phyloP scores from a whole-genome alignment of 2,888 invertebrate genomes.

The Zaprionus lineosus region DNA sequence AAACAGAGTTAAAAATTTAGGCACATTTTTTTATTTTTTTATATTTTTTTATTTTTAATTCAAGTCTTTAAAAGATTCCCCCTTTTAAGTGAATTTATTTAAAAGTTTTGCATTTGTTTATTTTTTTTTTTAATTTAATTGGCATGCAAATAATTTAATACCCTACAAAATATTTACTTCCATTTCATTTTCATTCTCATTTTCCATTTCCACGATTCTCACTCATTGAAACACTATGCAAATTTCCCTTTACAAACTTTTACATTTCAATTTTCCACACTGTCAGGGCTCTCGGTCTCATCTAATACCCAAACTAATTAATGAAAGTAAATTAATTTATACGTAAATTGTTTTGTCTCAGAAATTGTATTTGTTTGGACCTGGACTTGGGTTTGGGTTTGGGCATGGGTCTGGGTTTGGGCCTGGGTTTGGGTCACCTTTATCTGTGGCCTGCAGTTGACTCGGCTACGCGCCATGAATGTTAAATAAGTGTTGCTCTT shows the following conservation, averaged over 20 bases:
- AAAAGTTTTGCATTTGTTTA: slow-evolving; percentile 24
- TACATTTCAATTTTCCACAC: slow-evolving; percentile 61
- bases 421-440: slow-evolving; percentile 35
- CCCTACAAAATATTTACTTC: slow-evolving; percentile 16
- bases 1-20: too few relatives aligned
- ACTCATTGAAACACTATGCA: slow-evolving; percentile 49
- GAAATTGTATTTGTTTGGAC: slow-evolving; percentile 46
- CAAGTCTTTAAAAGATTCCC: too few relatives aligned
- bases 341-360: slow-evolving; percentile 76
- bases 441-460: slow-evolving; percentile 65
- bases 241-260: slow-evolving; percentile 60
- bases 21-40: not conserved
- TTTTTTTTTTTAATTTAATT: slow-evolving; percentile 25
- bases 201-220: slow-evolving; percentile 16
- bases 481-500: slow-evolving; percentile 71
- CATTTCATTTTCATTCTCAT: too few relatives aligned
- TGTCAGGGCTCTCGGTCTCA: slow-evolving; percentile 60
- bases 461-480: slow-evolving; percentile 64
- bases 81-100: too few relatives aligned
- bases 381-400: not conserved
- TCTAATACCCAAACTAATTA: slow-evolving; percentile 78
- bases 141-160: slow-evolving; percentile 36
- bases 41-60: not conserved
- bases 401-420: slow-evolving; percentile 13
- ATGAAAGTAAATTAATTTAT: slow-evolving; percentile 82